A percentile compares a stretch with the other conserved stretches of the same genome.
phyloP scores from a whole-genome alignment of 2,888 invertebrate genomes.

The Pristionchus fissidentatus region DNA sequence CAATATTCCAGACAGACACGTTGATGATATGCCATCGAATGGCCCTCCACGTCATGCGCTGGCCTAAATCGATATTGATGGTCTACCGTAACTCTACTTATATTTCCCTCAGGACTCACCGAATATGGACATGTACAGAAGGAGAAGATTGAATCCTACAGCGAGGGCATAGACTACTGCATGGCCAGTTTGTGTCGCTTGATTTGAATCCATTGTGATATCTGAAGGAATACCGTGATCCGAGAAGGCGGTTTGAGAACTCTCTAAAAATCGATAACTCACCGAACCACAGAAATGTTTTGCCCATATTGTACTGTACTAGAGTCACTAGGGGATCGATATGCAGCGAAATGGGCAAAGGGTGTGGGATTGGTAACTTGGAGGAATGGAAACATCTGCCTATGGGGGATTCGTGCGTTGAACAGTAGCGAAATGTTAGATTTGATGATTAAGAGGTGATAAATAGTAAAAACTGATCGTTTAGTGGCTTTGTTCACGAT shows the following conservation, averaged over 20 bases:
- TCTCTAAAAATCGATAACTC: neutral
- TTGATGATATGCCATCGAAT: slow-evolving; percentile 38
- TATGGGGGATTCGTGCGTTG: too few relatives aligned
- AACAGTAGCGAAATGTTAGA: too few relatives aligned
- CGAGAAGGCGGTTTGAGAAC: neutral
- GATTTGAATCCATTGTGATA: neutral
- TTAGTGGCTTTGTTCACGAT: too few relatives aligned
- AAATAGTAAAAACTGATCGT: too few relatives aligned
- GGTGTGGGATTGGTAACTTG: too few relatives aligned
- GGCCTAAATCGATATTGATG: slow-evolving; percentile 9
- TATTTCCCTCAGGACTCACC: neutral
- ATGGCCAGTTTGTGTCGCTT: slow-evolving; percentile 9
- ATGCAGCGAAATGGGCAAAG: neutral
- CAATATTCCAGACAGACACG: slow-evolving; percentile 36
- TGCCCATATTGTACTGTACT: neutral
- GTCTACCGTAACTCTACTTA: neutral
- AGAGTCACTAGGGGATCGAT: neutral
- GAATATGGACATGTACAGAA: slow-evolving; percentile 36
- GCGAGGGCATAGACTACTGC: neutral
- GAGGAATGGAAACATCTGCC: slow-evolving; percentile 42
- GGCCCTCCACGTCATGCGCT: slow-evolving; percentile 21
- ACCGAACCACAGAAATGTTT: slow-evolving; percentile 29
- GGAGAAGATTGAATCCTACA: slow-evolving; percentile 9
- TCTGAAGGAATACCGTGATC: neutral
- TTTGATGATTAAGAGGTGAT: too few relatives aligned